Percentiles rank a stretch among this genome's conserved stretches.
These are phyloP conservation scores for Zele albiditarsus DNA, from an alignment of 2,888 invertebrate species.

Conservation along the genomic window DNA sequence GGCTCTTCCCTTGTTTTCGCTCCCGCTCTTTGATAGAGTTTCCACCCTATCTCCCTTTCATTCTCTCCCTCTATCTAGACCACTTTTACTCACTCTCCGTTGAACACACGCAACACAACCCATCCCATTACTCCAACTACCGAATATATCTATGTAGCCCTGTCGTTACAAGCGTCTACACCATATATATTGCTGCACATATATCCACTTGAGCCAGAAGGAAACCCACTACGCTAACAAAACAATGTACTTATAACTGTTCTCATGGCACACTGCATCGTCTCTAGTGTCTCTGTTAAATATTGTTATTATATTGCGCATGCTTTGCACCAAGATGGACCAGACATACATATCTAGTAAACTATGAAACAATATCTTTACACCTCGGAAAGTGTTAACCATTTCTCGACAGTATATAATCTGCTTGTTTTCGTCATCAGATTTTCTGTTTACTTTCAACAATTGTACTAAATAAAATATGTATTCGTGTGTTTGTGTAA, in stretches of 20 bases:
- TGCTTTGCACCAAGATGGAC: not conserved
- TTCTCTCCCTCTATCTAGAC: not conserved
- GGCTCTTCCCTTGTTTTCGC: not conserved
- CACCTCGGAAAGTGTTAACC: not conserved
- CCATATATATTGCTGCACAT: not conserved
- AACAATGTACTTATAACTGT: conserved; percentile 35
- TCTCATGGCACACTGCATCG: conserved; percentile 28
- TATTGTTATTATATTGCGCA: not conserved
- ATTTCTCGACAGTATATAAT: not conserved
- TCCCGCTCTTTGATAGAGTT: conserved; percentile 35
- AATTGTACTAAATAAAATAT: too few relatives aligned
- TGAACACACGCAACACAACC: conserved; percentile 1
- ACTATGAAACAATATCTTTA: not conserved
- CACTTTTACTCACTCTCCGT: not conserved
- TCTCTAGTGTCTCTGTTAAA: not conserved
- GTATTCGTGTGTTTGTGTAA: too few relatives aligned
- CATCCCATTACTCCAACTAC: not conserved
- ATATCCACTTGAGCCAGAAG: conserved; percentile 18
- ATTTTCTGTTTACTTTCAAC: too few relatives aligned
- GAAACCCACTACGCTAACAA: conserved; percentile 25
- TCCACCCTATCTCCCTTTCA: conserved; percentile 36
- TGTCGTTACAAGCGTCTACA: conserved; percentile 28
- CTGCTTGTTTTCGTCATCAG: not conserved
- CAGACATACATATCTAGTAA: not conserved
- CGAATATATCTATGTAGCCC: conserved; percentile 6